Conservation (phyloP, 1,140 invertebrate species). For the Camponotus floridanus region DNA sequence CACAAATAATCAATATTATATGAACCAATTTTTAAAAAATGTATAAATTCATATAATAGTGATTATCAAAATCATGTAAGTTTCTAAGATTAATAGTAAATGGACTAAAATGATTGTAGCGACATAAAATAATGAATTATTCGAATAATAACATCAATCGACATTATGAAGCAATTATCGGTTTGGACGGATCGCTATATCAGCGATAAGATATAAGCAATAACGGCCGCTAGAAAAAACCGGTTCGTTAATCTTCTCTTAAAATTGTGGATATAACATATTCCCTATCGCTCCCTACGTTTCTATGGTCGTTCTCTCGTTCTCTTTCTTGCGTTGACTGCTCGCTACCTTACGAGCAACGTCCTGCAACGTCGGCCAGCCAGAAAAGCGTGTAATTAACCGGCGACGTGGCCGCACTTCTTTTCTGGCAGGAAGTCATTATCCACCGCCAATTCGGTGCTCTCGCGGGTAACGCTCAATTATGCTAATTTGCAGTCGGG, state of each 20-base stretch:
- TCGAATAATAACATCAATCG: not conserved
- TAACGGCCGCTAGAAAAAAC: slow-evolving; percentile 11
- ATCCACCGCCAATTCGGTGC: slow-evolving; percentile 73
- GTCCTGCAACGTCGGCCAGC: slow-evolving; percentile 51
- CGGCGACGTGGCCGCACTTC: slow-evolving; percentile 66
- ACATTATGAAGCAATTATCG: too few relatives aligned
- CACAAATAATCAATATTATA: too few relatives aligned
- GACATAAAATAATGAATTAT: not conserved
- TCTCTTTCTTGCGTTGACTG: not conserved
- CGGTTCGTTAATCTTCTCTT: slow-evolving; percentile 65
- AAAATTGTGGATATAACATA: slow-evolving; percentile 21
- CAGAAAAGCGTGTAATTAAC: slow-evolving; percentile 78
- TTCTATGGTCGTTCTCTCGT: slow-evolving; percentile 23
- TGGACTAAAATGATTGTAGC: not conserved
- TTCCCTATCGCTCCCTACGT: slow-evolving; percentile 21
- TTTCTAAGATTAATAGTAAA: not conserved
- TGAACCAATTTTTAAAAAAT: too few relatives aligned
- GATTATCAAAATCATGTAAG: too few relatives aligned
- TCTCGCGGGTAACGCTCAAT: slow-evolving; percentile 77
- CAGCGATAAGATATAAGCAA: slow-evolving; percentile 27
- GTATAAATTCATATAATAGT: too few relatives aligned
- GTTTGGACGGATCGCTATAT: not conserved
- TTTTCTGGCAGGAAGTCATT: slow-evolving; percentile 79
- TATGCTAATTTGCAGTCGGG: slow-evolving; percentile 78
- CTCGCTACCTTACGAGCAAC: slow-evolving; percentile 31